Base-by-base conservation (phyloP, 2,113 vertebrate species). In the Chiloscyllium plagiosum region DNA sequence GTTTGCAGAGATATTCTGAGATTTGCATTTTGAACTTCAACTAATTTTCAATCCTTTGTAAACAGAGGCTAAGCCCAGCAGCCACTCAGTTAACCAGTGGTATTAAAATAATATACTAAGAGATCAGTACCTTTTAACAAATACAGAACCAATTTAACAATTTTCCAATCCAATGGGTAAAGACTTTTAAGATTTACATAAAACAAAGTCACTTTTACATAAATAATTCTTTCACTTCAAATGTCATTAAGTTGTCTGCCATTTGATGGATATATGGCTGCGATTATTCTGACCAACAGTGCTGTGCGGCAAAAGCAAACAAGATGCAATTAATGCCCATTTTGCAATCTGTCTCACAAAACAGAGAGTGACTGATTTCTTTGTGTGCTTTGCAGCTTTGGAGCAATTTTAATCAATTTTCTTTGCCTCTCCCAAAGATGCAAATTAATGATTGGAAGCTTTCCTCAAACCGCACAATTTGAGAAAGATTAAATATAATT, bases 391-490 rank as follows among this genome's bases (percentile, higher is more conserved):
- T 66, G 89, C 33, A 66, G 61, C 19, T 61, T 92, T 1, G 33
- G 89, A 92, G 61, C 6, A 37, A 92, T 92, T 92, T 92, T 92
- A 92, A 92, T 92, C 89, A 66, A 66, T 92, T 37, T 66, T 22
- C 33, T 66, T 92, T 92, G 89, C 65, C 37, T 92, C 66, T n/a
- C 17, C 61, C 17, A 4, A 66, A 66, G 61, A 92, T 17, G 19
- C 7, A 37, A 19, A 66, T 92, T 92, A 92, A 92, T n/a, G 56
- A 92, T 37, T 66, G 61, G 33, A 92, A 89, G 26, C 8, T 24
- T 61, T 89, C 52, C 50, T 89, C 65, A 92, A 66, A 66, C 61
- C 10, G 33, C 89, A 20, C 61, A 37, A 20, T 66, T 61, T 66
- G 6, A 33, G 56, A 20, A 66, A 66, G 89, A 66, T 66, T 17